Evolutionary conservation across 2,888 invertebrate species (phyloP).

Genomic region (Morinoia aosen): DNA sequence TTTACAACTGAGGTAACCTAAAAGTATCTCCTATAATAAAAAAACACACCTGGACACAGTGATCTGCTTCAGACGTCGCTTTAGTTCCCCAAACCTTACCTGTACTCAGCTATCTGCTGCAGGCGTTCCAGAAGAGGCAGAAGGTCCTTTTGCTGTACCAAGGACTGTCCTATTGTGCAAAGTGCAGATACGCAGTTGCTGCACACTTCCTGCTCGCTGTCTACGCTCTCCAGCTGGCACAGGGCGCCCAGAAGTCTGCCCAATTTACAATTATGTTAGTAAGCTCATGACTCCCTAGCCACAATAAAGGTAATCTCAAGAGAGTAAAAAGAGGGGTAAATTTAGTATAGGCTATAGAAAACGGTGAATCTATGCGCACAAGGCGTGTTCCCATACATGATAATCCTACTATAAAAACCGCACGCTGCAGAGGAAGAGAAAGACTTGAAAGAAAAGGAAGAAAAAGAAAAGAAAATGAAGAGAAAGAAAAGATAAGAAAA

Average conservation of each 20-base stretch:
- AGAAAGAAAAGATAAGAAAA: slow-evolving; percentile 63
- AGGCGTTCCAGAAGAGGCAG: slow-evolving; percentile 16
- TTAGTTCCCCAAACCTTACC: not conserved
- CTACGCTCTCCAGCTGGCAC: slow-evolving; percentile 83
- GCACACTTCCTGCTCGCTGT: slow-evolving; percentile 83
- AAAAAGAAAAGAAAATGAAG: not conserved
- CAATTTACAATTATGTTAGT: slow-evolving; percentile 60
- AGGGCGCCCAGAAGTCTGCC: slow-evolving; percentile 75
- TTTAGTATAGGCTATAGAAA: no score
- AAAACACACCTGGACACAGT: not conserved
- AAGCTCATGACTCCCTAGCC: slow-evolving; percentile 66
- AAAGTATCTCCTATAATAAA: not conserved
- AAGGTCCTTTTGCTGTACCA: not conserved
- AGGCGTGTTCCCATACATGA: not conserved
- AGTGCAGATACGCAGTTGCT: slow-evolving; percentile 79
- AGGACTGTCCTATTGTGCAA: slow-evolving; percentile 76
- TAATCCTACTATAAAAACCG: no score
- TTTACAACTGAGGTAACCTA: not conserved
- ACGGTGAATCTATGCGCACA: not conserved
- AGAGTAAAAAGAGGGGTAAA: no score
- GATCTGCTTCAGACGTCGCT: not conserved
- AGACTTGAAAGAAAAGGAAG: not conserved
- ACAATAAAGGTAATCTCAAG: not conserved
- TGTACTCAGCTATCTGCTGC: slow-evolving; percentile 46
- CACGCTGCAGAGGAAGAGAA: not conserved